Base-by-base conservation (phyloP, 2,113 vertebrate genomes). In the Ginglymostoma cirratum region DNA sequence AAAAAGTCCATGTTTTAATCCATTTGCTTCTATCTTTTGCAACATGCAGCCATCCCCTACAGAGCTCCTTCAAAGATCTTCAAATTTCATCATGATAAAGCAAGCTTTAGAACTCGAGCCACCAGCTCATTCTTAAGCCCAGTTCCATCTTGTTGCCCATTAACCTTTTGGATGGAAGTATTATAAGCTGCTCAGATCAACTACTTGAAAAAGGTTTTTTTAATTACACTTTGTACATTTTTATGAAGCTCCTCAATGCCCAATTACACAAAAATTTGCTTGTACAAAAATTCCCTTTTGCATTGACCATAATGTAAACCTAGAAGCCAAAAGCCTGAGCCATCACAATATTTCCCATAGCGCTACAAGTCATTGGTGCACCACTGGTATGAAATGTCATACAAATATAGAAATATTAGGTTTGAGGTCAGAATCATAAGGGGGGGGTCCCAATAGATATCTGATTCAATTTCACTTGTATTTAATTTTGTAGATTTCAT, bases 401-500 rank as follows among this genome's bases (percentile, higher is more conserved):
- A 72, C 45, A 48, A 72, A 72, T 52, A 52, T 52, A 70, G 87
- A 61, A 70, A 76, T 95, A 52, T 95, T 95, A 95, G n/a, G 48
- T 24, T 21, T 42, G 30, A 45, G 24, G 30, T 72, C 24, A 95
- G 30, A 34, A 48, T 27, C 24, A 72, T 52, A 30, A 30, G 42
- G 2, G 45, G 2, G 45, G 48, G 17, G 24, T 45, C 24, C 94
- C 69, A 30, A 48, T 23, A 27, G 66, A 42, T 70, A 67, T 34
- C 30, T 17, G 67, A 95, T 52, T 95, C 23, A 95, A 72, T 95
- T 95, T 48, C 67, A 7, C 34, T 48, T 76, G 69, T 76, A 76
- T 30, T 76, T 95, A 72, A 72, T 95, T 45, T 72, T 95, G 38
- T 52, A 95, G 42, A 52, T 52, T 95, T 95, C 67, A 95, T 95